Evolutionary conservation across 2,113 vertebrate species (phyloP), one percentile per base, ranked within the genome.

Genomic region (Potamarius usumacintae): DNA sequence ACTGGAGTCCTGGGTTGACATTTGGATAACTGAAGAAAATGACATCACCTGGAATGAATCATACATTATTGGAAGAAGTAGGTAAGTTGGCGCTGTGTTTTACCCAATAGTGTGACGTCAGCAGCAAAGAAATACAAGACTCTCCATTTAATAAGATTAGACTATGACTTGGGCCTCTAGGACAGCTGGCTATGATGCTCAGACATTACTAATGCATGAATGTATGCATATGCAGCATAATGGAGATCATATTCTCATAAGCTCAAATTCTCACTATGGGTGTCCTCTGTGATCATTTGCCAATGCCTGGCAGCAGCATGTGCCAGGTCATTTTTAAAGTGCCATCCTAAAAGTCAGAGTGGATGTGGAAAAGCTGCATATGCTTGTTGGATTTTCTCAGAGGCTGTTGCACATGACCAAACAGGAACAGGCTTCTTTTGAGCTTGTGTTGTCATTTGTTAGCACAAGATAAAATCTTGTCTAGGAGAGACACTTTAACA

Each of bases 181-280:
- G 85, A 89, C 84, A 88, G 85, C 87, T 87, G 87, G 88, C 82
- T 58, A 86, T 88, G 87, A 91, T 90, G 89, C 82, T 87, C 87
- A 90, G 89, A 87, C 89, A 90, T 91, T 89, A 91, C 89, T 91
- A 90, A 91, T 91, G 76, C 89, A 91, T 91, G 89, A 84, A 90
- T 83, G 85, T 87, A 90, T 88, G 86, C 90, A 90, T 89, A 89
- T 88, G 90, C 85, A 80, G 81, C 8, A 82, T 50, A 76, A 50
- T 87, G 83, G 85, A 90, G 89, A 85, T 90, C 85, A 86, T 84
- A 84, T 84, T 84, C 65, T 84, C 65, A 72, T 57, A 72, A 71
- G 42, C 65, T 57, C 83, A 57, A 55, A 84, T 91, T 90, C 88
- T 81, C 88, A 88, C 88, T 87, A 85, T 88, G 82, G 88, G 90